Evolutionary conservation across 2,113 vertebrate species (phyloP), one percentile per base, ranked within the genome.

Genomic region (Euleptes europaea): DNA sequence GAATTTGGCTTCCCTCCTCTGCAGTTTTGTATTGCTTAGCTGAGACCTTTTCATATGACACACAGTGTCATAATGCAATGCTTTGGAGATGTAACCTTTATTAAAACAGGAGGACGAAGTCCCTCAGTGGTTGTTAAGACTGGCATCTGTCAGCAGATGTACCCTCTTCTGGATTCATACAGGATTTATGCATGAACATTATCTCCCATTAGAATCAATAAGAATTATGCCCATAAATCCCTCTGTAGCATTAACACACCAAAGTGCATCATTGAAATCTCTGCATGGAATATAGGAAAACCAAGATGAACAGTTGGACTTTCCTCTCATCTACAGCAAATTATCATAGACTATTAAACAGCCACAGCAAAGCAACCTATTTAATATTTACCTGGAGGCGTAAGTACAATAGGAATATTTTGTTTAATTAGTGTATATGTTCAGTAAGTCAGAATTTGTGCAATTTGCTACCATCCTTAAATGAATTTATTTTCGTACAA

Each of bases 371-470:
- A 78, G 87, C 14, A 91, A 21, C 87, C 85, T 47, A 72, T 89
- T 65, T 90, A 91, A 85, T 85, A 82, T 90, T 93, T 93, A 85
- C 84, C 88, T 86, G 76, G 73, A 86, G 77, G 79, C 47, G 77
- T 38, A 79, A 66, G 78, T 69, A 72, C n/a, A 77, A 54, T 69
- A 67, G 86, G 86, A 88, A 88, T 90, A 93, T 92, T 94, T 91
- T 85, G 80, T 82, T 92, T 93, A 91, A 91, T 94, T 88, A 85
- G 91, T 69, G 90, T 77, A 90, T 71, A 86, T 87, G 91, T 63
- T 71, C 84, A 42, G 0, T 89, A 90, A 85, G 33, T 88, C 42
- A 51, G 40, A 91, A 89, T 84, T 73, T 85, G 78, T 80, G n/a
- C 85, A 77, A 72, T 70, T 78, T 44, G 57, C n/a, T 78, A 82